Evolutionary conservation across 2,797 vertebrate genomes (phyloP), one percentile per base, ranked within the genome.

Genomic region (Acanthis flammea): DNA sequence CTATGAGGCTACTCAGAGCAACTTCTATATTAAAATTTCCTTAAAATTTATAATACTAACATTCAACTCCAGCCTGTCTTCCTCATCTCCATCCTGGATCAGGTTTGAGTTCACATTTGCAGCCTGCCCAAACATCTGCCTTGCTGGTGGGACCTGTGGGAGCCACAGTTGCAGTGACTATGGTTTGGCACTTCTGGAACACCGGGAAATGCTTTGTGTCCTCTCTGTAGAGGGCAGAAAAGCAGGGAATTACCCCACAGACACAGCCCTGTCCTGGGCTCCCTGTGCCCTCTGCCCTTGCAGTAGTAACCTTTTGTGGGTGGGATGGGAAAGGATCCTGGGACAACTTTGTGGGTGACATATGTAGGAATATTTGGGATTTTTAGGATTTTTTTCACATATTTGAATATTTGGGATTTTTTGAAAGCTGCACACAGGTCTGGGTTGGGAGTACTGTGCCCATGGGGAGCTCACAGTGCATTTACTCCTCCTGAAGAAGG

Each of bases 281-380:
- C 7, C 39, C 50, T 35, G n/a, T 25, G 25, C 57, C 33, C 14
- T 6, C 51, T 66, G 66, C 17, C 27, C 35, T 66, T 24, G 23
- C 15, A 55, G 45, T 0, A 28, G 3, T 22, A 62, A 3, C 7
- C 0, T 7, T 5, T 10, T n/a, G 25, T 23, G 70, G 42, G 18
- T 28, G 66, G 47, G 14, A 37, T 6, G 53, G 44, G 19, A 63
- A 66, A 61, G 70, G 35, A 54, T 25, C 6, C 71, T 53, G 28
- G 18, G 12, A 57, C 67, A 42, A 33, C 23, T 48, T 72, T 0
- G 1, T 23, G 25, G 25, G 37, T 54, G 31, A 42, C 35, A 4
- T 16, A 12, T 2, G 0, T 13, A 45, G 37, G 54, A 73, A 71
- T 44, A 45, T n/a, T n/a, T 85, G 48, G 60, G 74, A 74, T 50